phyloP scores from a whole-genome alignment of 2,113 vertebrate species.

The Labrus mixtus region DNA sequence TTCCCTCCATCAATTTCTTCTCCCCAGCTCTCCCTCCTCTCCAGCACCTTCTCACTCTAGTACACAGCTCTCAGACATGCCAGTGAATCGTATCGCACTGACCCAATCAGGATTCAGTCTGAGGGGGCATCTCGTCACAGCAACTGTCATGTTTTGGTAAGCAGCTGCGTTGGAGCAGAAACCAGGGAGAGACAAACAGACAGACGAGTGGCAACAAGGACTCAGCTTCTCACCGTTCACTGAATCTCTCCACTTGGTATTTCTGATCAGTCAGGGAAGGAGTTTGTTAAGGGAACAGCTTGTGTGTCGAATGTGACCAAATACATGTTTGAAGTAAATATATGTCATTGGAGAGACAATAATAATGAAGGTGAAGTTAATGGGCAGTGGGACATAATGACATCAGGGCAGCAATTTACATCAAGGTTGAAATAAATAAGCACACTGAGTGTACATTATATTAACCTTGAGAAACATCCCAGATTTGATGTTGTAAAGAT shows the following conservation, averaged over 20 bases:
- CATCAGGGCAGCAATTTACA: background rate
- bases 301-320: background rate
- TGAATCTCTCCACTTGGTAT: slow-evolving; percentile 40
- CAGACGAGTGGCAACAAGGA: slow-evolving; percentile 5
- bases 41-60: slow-evolving; percentile 45
- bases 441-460: background rate
- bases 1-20: background rate
- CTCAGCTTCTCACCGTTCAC: slow-evolving; percentile 43
- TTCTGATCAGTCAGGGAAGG: slow-evolving; percentile 2
- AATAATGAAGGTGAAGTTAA: slow-evolving; percentile 1
- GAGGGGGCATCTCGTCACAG: slow-evolving; percentile 43
- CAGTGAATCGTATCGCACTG: slow-evolving; percentile 47
- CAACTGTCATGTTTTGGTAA: slow-evolving; percentile 30
- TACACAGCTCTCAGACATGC: slow-evolving; percentile 45
- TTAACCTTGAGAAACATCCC: background rate
- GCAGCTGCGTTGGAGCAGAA: slow-evolving; percentile 59
- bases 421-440: background rate
- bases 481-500: slow-evolving; percentile 1
- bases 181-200: slow-evolving; percentile 19
- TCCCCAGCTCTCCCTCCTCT: slow-evolving; percentile 8
- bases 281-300: slow-evolving; percentile 5
- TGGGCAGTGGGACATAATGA: slow-evolving; percentile 2
- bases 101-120: slow-evolving; percentile 58
- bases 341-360: slow-evolving; percentile 2
- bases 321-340: background rate